These are phyloP conservation scores for Burhinus bistriatus DNA, from an alignment of 2,113 vertebrate species.

Conservation along the genomic window DNA sequence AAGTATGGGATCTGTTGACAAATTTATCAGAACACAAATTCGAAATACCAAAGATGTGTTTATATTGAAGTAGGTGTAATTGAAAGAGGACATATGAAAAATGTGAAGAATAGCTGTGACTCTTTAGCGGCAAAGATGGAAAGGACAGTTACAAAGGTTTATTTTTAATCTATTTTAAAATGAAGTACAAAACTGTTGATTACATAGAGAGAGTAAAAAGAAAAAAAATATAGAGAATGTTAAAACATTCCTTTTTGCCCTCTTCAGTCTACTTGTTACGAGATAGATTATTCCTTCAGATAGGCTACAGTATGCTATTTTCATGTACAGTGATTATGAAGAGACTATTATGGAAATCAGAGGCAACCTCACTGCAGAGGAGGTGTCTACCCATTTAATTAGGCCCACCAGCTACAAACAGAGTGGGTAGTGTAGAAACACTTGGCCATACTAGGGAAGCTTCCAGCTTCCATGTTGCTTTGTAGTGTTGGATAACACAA, in stretches of 20 bases:
- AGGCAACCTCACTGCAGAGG: neutral
- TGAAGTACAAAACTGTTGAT: neutral
- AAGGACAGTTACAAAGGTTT: neutral
- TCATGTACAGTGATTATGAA: neutral
- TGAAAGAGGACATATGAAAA: neutral
- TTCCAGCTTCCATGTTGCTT: neutral
- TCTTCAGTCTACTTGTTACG: neutral
- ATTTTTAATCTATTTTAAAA: neutral
- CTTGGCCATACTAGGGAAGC: neutral
- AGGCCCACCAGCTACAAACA: neutral
- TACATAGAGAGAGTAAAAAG: neutral
- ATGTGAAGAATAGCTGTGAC: neutral
- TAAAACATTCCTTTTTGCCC: neutral
- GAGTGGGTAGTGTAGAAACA: neutral
- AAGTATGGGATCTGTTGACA: neutral
- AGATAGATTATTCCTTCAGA: neutral
- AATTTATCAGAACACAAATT: neutral
- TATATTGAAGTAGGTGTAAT: neutral
- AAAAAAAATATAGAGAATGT: neutral
- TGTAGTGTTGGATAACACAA: neutral
- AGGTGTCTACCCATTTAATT: neutral
- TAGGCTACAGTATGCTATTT: neutral
- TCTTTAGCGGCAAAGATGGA: neutral
- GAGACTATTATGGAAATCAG: neutral
- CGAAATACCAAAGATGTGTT: neutral